These are phyloP conservation scores for Nomada lathburiana DNA, from an alignment of 2,888 invertebrate species.

Conservation along the genomic window DNA sequence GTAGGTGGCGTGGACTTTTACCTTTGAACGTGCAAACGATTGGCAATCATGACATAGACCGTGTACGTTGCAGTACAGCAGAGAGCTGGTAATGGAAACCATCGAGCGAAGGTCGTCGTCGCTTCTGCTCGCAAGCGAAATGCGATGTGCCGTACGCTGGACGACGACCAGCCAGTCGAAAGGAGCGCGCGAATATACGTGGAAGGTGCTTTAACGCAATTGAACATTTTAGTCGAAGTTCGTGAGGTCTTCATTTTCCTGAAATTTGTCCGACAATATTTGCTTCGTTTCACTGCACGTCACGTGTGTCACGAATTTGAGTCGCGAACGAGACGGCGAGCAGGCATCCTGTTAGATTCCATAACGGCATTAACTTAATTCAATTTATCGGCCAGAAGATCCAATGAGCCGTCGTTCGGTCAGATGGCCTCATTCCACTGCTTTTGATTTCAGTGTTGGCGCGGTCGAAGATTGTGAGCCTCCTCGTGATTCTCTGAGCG, in stretches of 20 bases:
- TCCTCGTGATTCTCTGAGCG: constrained; percentile 12
- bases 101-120: constrained; percentile 73
- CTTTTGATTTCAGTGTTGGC: constrained; percentile 59
- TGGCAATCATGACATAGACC: constrained; percentile 41
- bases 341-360: constrained; percentile 39
- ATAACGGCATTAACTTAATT: constrained; percentile 75
- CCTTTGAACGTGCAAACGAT: constrained; percentile 41
- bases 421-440: constrained; percentile 36
- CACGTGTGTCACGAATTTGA: not conserved
- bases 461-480: constrained; percentile 44
- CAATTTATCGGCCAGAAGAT: constrained; percentile 60
- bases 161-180: constrained; percentile 76
- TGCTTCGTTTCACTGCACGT: not conserved
- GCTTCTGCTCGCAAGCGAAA: constrained; percentile 65
- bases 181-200: constrained; percentile 74
- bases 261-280: not conserved
- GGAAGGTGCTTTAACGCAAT: constrained; percentile 62
- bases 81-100: constrained; percentile 75
- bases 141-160: constrained; percentile 56
- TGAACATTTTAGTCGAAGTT: not conserved
- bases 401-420: constrained; percentile 20
- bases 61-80: constrained; percentile 63
- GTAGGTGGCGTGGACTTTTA: constrained; percentile 31
- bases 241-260: not conserved
- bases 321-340: constrained; percentile 1